A percentile compares a stretch with the other conserved stretches of the same genome.
These are phyloP conservation scores for Marcusenius ussheri DNA, from an alignment of 2,113 vertebrate genomes.

Conservation along the genomic window DNA sequence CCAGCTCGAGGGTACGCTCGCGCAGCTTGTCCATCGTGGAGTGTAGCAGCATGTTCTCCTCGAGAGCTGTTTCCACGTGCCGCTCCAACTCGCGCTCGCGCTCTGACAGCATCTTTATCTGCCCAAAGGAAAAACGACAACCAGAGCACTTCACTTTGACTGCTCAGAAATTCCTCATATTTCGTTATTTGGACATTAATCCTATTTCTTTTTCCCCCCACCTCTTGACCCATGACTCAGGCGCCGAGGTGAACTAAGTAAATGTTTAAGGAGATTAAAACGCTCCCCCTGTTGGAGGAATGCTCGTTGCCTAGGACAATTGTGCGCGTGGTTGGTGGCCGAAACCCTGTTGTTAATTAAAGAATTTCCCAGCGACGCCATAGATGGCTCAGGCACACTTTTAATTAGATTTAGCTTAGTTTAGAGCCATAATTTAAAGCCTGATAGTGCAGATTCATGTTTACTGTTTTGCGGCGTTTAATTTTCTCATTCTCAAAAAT, in stretches of 20 bases:
- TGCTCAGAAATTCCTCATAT: background rate
- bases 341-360: conserved; percentile 41
- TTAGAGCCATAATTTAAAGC: background rate
- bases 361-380: conserved; percentile 48
- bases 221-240: background rate
- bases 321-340: conserved; percentile 35
- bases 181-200: background rate
- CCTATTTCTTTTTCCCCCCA: background rate
- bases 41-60: conserved; percentile 88
- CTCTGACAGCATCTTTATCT: conserved; percentile 96
- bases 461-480: background rate
- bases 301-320: conserved; percentile 50
- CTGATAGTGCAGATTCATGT: background rate
- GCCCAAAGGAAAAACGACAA: conserved; percentile 17
- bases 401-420: background rate
- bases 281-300: conserved; percentile 52
- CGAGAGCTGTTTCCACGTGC: conserved; percentile 73
- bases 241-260: conserved; percentile 2
- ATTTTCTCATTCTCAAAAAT: background rate
- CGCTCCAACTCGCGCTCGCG: conserved; percentile 84
- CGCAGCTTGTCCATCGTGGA: conserved; percentile 79
- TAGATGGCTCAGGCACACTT: background rate
- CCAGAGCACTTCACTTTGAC: background rate
- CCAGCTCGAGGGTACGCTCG: conserved; percentile 79
- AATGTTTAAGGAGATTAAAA: conserved; percentile 46